A percentile compares a stretch with the other conserved stretches of the same genome.
These are phyloP conservation scores for Strigamia maritima DNA, from an alignment of 2,888 invertebrate genomes.

Conservation along the genomic window DNA sequence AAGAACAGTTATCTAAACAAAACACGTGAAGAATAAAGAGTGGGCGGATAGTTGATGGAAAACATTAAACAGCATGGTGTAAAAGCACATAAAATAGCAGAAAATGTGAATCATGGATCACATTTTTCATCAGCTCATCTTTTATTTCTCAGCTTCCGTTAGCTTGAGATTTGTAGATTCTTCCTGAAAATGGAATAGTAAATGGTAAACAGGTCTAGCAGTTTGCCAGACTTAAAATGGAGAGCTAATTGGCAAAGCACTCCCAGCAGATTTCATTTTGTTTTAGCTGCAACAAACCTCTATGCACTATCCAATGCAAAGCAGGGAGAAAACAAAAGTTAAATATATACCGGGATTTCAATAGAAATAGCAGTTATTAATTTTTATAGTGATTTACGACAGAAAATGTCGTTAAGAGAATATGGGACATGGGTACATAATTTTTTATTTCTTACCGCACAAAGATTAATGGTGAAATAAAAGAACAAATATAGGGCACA, in stretches of 20 bases:
- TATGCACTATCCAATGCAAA: not conserved
- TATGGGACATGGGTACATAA: conserved; percentile 25
- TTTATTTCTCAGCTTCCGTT: not conserved
- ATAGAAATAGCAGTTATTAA: not conserved
- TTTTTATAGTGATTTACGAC: conserved; percentile 13
- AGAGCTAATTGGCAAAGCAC: conserved; percentile 30
- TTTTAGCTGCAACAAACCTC: conserved; percentile 20
- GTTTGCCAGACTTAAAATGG: conserved; percentile 12
- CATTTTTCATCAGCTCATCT: not conserved
- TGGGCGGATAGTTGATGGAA: not conserved
- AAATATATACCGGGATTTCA: not conserved
- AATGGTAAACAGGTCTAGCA: not conserved
- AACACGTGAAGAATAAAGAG: not conserved
- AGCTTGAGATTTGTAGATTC: not conserved
- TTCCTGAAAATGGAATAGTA: not conserved
- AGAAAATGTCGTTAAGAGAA: not conserved
- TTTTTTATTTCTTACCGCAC: not conserved
- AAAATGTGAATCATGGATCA: conserved; percentile 2
- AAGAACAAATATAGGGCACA: conserved; percentile 6
- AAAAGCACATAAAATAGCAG: not conserved
- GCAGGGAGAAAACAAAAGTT: not conserved
- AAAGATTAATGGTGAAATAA: conserved; percentile 28
- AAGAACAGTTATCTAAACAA: not conserved
- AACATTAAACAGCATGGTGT: not conserved
- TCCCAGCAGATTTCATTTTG: conserved; percentile 26